Conservation (phyloP, 2,113 vertebrate genomes). For the Rhinolophus ferrumequinum region DNA sequence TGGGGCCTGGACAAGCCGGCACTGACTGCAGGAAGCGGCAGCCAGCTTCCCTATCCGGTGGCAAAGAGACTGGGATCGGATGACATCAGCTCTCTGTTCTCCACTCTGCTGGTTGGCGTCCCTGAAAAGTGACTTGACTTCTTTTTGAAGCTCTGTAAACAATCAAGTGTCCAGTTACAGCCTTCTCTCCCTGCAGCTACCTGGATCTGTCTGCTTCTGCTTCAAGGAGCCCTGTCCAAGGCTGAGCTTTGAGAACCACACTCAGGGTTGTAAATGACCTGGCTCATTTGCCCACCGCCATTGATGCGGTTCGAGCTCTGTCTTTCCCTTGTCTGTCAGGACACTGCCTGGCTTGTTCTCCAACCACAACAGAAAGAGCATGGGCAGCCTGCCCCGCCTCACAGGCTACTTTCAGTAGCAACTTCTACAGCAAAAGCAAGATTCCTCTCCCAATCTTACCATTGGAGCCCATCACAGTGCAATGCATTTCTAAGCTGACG, state of each 20-base stretch:
- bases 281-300: background rate
- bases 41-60: background rate
- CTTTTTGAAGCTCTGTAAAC: background rate
- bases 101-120: background rate
- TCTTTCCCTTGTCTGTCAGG: background rate
- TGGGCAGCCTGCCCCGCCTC: background rate
- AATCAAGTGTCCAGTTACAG: background rate
- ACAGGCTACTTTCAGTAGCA: background rate
- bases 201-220: background rate
- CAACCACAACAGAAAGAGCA: constrained; percentile 15
- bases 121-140: background rate
- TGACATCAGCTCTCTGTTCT: background rate
- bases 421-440: background rate
- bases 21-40: background rate
- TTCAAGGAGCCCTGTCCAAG: background rate
- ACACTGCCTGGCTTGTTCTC: background rate
- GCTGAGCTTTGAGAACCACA: background rate
- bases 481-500: background rate
- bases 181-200: background rate
- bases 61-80: background rate
- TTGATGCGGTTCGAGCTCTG: background rate
- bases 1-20: background rate
- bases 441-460: background rate
- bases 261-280: background rate
- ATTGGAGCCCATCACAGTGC: background rate